Evolutionary conservation across 1,140 invertebrate genomes (phyloP).

Genomic region (Drosophila sp.): DNA sequence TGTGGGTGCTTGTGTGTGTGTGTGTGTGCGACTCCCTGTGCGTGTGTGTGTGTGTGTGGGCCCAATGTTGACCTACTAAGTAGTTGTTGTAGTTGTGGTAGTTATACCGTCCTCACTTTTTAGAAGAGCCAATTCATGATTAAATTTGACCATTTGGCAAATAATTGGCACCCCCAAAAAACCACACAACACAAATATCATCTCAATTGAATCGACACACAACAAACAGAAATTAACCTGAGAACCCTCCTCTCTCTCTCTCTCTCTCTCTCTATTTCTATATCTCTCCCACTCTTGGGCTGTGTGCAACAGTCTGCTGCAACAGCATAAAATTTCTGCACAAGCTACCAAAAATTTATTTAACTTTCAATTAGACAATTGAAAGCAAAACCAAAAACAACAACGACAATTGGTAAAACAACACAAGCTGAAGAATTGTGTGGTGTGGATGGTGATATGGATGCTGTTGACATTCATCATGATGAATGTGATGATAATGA

Average conservation of each 20-base stretch:
- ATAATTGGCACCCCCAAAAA: slow-evolving; percentile 40
- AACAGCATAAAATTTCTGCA: slow-evolving; percentile 71
- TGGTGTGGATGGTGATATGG: background rate
- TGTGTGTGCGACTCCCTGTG: background rate
- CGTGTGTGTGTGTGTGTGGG: slow-evolving; percentile 3
- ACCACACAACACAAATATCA: background rate
- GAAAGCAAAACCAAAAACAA: slow-evolving; percentile 38
- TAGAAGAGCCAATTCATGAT: slow-evolving; percentile 41
- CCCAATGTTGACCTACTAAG: slow-evolving; percentile 54
- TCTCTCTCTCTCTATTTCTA: no score
- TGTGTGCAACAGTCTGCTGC: slow-evolving; percentile 48
- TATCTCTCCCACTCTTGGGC: no score
- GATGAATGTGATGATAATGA: background rate
- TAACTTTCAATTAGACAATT: slow-evolving; percentile 80
- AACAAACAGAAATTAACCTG: slow-evolving; percentile 61
- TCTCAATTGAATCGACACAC: slow-evolving; percentile 20
- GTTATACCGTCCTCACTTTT: background rate
- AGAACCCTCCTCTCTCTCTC: slow-evolving; percentile 8
- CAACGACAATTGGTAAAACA: slow-evolving; percentile 23
- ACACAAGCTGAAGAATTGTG: background rate
- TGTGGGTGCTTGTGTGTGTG: background rate
- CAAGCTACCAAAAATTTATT: slow-evolving; percentile 69
- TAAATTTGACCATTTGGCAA: slow-evolving; percentile 49
- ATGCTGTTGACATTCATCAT: background rate
- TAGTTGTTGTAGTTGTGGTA: background rate